Conservation (phyloP, 1,140 invertebrate genomes). For the Pseudachorutes palmiensis region DNA sequence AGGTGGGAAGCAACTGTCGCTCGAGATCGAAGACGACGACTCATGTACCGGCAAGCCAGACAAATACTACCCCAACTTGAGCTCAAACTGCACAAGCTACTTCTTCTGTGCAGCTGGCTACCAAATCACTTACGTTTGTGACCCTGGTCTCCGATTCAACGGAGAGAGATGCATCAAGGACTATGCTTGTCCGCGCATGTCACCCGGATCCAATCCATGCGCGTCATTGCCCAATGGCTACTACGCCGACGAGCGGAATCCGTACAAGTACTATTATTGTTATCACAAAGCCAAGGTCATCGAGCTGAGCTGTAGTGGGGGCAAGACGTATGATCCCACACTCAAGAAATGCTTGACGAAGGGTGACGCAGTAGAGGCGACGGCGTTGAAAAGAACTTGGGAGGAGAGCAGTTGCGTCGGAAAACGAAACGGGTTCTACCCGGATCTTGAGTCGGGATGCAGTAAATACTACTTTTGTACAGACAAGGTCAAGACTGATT, state of each 20-base stretch:
- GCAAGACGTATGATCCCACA: constrained; percentile 32
- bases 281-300: constrained; percentile 49
- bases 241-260: constrained; percentile 41
- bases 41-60: constrained; percentile 46
- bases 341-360: constrained; percentile 18
- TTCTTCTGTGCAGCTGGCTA: constrained; percentile 50
- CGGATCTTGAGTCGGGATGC: constrained; percentile 48
- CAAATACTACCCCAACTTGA: constrained; percentile 50
- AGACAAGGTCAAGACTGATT: constrained; percentile 43
- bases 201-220: constrained; percentile 45
- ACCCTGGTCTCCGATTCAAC: constrained; percentile 47
- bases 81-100: constrained; percentile 51
- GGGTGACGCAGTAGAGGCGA: not conserved
- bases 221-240: constrained; percentile 49
- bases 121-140: constrained; percentile 50
- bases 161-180: constrained; percentile 46
- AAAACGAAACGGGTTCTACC: constrained; percentile 50
- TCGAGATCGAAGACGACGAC: constrained; percentile 36
- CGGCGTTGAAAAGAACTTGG: constrained; percentile 1
- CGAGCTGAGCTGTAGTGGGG: constrained; percentile 39
- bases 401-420: constrained; percentile 42
- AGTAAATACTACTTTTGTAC: constrained; percentile 52
- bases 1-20: not conserved
- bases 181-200: constrained; percentile 43
- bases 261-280: constrained; percentile 52